Percentiles rank a stretch among this genome's conserved stretches.
Evolutionary conservation across 2,113 vertebrate genomes (phyloP).

Genomic region (Actinemys pallida): DNA sequence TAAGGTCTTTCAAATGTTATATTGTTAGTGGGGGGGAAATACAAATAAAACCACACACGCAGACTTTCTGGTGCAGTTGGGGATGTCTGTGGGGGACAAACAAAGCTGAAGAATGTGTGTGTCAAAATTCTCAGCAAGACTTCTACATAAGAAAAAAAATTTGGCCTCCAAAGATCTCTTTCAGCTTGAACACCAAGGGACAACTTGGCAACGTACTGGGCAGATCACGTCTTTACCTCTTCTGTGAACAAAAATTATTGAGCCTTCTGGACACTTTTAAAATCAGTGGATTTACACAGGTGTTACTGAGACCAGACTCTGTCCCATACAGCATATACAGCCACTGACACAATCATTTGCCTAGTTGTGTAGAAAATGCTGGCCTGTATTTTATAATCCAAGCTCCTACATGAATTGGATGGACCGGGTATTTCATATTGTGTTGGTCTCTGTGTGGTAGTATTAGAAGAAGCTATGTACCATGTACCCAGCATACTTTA

Average conservation of each 20-base stretch:
- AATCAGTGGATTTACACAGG: background rate
- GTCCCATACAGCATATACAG: accelerated
- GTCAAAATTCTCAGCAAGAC: background rate
- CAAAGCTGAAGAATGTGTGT: background rate
- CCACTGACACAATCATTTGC: background rate
- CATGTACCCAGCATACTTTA: background rate
- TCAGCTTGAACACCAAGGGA: background rate
- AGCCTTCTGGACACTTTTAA: background rate
- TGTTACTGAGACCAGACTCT: background rate
- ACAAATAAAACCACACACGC: background rate
- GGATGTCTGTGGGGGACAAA: background rate
- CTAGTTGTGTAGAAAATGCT: background rate
- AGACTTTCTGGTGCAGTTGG: background rate
- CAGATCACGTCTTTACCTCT: background rate
- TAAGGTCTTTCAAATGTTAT: background rate
- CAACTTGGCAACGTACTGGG: background rate
- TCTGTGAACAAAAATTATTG: background rate
- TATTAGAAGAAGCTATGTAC: background rate
- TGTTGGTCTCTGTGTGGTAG: background rate
- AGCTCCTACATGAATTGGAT: background rate
- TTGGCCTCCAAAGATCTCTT: background rate
- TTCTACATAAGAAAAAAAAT: background rate
- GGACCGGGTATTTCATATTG: background rate
- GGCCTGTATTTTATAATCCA: background rate
- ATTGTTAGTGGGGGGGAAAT: background rate